Base-by-base conservation (phyloP, 2,113 vertebrate species). In the Nothocercus julius region DNA sequence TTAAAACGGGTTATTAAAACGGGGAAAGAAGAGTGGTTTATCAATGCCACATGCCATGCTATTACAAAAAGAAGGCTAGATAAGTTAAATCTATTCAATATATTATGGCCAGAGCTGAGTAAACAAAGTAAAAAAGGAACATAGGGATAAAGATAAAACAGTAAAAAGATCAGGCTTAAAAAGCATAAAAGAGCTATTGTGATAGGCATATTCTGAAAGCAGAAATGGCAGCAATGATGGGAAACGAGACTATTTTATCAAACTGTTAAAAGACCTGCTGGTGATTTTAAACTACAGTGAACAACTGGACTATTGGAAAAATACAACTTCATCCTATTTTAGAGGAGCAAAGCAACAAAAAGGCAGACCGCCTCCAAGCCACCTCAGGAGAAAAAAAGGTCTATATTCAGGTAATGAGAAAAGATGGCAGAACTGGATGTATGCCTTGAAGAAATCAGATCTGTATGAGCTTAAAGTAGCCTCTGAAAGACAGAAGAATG, bases 1-100 rank as follows among this genome's bases (percentile, higher is more conserved):
- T 70, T 82, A 80, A 94, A 92, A 90, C 20, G 28, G 67, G 68
- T 94, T 78, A 93, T 70, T 82, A 80, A 94, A 92, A 90, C 20
- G 28, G 67, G 68, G 27, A 87, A 96, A 90, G 75, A 93, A 69
- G 32, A 92, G n/a, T 68, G 34, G 66, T 93, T 90, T 74, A 92
- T 28, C 30, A 84, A 75, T 45, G 30, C 28, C 69, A 86, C 45
- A 79, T 72, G 72, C 38, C 85, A 89, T 82, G 64, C 21, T 94
- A 72, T 92, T 86, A 95, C 27, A 83, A 54, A 42, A 82, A 70
- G 81, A 86, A 61, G 6, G 3, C 56, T 90, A 58, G 69, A 34
- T 64, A 93, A 73, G 9, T 92, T 92, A 92, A 87, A 87, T 54
- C 61, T 64, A 61, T n/a, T 79, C 56, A 89, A 64, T 84, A 82